Evolutionary conservation across 2,113 vertebrate species (phyloP), one percentile per base, ranked within the genome.

Genomic region (Malurus alboscapulatus): DNA sequence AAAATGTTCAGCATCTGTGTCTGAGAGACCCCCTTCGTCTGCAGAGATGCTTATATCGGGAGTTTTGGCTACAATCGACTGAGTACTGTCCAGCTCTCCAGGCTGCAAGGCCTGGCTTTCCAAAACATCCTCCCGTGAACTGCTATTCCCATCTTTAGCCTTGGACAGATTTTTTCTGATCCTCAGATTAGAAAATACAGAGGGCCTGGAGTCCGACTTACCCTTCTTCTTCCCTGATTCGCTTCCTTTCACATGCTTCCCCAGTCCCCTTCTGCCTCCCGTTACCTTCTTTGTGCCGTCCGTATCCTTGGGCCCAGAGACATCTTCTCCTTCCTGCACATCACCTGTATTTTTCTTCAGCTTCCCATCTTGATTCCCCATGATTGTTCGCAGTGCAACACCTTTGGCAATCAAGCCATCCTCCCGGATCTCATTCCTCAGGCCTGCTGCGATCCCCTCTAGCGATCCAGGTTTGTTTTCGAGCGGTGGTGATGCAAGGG

Each of bases 361-460:
- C 97, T 99, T 99, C 26, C 98, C 99, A 90, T 99, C 99, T 96
- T 99, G 99, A 96, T 99, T 99, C 67, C 99, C 99, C 99, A 99
- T 99, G 96, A 96, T 97, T 93, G 93, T 94, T 62, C 75, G 94
- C 93, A 92, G 94, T 12, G 95, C 97, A 77, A 78, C 97, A n/a
- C 97, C 96, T 91, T 96, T 80, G 16, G 57, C 62, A 69, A 89
- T 98, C 98, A 99, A 95, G 98, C 97, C 98, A 99, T 99, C 92
- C 51, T 96, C 92, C 78, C 8, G n/a, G 55, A 17, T 74, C 75
- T 92, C 88, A 50, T 79, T 65, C 86, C 92, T 81, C 27, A 22
- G 96, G 92, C 96, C 89, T 91, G 96, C 82, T 27, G 69, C 72
- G 82, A 91, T 93, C 91, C 86, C 96, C 96, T 90, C 53, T 88